Base-by-base conservation (phyloP, 1,140 invertebrate genomes). In the Wiebesia pumilae region DNA sequence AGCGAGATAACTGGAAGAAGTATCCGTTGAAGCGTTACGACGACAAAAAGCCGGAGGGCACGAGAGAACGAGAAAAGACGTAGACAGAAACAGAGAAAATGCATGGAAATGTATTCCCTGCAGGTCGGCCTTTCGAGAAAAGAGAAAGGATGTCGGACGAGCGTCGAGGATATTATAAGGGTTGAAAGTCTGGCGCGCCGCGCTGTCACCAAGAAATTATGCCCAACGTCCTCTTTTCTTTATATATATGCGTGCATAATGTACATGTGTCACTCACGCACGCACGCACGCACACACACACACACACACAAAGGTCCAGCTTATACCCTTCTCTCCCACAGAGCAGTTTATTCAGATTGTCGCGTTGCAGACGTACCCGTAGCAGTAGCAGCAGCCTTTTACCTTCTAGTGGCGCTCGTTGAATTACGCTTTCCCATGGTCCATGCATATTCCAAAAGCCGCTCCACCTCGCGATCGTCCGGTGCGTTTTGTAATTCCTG, bases 71-170 rank as follows among this genome's bases (percentile, higher is more conserved):
- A 75, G 33, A 81, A 62, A 35, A 47, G 19, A 79, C 43, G 77
- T 38, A 51, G 58, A 77, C 54, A 35, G 43, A 78, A 83, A 38
- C 87, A 73, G 88, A 90, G 90, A 90, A 93, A 93, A 93, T 93
- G 91, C 92, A 93, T 93, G 93, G 92, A 93, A 93, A 93, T 93
- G 90, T 93, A 93, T 93, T 93, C 92, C 89, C 89, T 77, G 88
- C 88, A 58, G 73, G 87, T 81, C 71, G 38, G 71, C 71, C 38
- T 75, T 75, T 43, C 43, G 54, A 71, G 51, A 73, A 58, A 75
- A 54, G 38, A 62, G 33, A 38, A 80, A 80, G 35, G 54, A 54
- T 58, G 78, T 54, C 30, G 35, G 78, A 33, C 35, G 51, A 19
- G n/a, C 79, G 90, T 88, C 90, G 90, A 91, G 90, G 91, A 93